Conservation (phyloP, 53 echinoderm and acorn worm genomes). For the Crossaster papposus region DNA sequence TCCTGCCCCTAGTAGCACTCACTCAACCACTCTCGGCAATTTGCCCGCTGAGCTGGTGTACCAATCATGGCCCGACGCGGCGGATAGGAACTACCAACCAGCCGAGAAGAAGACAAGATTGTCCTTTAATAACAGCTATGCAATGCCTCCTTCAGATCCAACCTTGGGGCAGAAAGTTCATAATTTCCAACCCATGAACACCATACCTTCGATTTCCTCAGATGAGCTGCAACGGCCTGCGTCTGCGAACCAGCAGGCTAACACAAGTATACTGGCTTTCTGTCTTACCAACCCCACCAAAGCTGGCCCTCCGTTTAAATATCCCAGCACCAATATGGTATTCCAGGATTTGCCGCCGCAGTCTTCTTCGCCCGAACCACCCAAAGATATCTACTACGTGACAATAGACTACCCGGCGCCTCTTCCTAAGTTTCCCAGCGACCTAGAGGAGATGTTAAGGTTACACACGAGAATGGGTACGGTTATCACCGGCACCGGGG, state of each 20-base stretch:
- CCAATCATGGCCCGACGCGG: neutral
- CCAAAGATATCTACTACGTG: neutral
- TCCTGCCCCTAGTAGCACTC: neutral
- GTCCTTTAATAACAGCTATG: neutral
- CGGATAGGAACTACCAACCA: neutral
- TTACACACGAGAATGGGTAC: neutral
- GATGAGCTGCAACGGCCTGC: neutral
- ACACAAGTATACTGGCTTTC: neutral
- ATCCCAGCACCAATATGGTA: neutral
- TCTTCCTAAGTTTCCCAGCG: constrained; percentile 66
- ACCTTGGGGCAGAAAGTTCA: neutral
- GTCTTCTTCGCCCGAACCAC: neutral
- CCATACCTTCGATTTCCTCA: neutral
- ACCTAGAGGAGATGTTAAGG: constrained; percentile 65
- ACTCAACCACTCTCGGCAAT: neutral
- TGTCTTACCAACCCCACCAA: neutral
- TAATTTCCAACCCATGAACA: neutral
- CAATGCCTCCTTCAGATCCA: neutral
- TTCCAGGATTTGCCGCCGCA: neutral
- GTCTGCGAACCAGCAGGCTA: neutral
- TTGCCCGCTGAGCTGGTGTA: neutral
- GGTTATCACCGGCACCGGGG: no score
- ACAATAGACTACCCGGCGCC: constrained; percentile 71
- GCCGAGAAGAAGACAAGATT: neutral
- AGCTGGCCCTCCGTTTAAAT: neutral